A percentile compares a stretch with the other conserved stretches of the same genome.
Conservation (phyloP, 1,140 invertebrate species). For the Drosophila aff. region DNA sequence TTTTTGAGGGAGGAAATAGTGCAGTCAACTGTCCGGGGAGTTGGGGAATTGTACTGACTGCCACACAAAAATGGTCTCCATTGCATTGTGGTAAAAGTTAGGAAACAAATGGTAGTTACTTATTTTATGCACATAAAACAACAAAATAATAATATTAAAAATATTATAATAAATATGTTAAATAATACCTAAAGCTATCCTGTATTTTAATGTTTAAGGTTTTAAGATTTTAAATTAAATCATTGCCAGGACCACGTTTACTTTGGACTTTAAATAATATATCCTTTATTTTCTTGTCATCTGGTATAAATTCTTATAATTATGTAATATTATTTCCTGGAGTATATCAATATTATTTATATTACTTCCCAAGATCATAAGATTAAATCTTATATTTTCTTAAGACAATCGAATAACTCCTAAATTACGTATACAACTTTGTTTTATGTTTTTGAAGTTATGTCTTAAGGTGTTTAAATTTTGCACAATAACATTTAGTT, state of each 20-base stretch:
- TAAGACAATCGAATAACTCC: not conserved
- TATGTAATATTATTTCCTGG: not conserved
- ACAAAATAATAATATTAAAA: not conserved
- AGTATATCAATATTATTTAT: not conserved
- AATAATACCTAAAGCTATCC: not conserved
- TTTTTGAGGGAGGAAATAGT: slow-evolving; percentile 2
- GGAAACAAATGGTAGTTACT: slow-evolving; percentile 10
- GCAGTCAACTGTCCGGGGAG: slow-evolving; percentile 26
- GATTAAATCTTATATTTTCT: not conserved
- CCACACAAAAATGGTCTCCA: slow-evolving; percentile 31
- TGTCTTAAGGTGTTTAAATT: not conserved
- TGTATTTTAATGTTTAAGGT: too few relatives aligned
- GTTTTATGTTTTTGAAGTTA: not conserved
- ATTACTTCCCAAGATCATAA: not conserved
- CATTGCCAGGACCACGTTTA: too few relatives aligned
- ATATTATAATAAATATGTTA: too few relatives aligned
- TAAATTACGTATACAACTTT: too few relatives aligned
- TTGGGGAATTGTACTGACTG: slow-evolving; percentile 39
- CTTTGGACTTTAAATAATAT: too few relatives aligned
- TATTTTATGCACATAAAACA: slow-evolving; percentile 1
- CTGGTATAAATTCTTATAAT: not conserved
- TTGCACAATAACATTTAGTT: too few relatives aligned
- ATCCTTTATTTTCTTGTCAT: too few relatives aligned
- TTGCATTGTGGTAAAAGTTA: slow-evolving; percentile 45
- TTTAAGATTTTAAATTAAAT: not conserved